A percentile compares a stretch with the other conserved stretches of the same genome.
phyloP scores from a whole-genome alignment of 2,797 vertebrate species.

The Sebastes elongatus region DNA sequence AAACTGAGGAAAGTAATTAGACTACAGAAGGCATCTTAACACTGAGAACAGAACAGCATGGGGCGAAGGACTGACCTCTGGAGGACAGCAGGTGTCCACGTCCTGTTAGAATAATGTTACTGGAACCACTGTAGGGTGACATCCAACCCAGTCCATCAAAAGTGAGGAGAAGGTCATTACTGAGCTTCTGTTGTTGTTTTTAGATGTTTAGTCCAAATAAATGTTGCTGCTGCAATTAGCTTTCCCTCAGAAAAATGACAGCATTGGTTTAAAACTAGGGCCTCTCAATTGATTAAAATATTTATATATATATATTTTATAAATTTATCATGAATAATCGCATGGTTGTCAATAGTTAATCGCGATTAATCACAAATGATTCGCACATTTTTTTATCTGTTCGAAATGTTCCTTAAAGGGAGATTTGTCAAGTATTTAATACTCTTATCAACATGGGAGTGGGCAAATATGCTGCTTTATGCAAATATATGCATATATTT shows the following conservation, averaged over 20 bases:
- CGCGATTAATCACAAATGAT: too few species aligned
- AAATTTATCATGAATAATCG: too few species aligned
- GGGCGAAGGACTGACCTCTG: constrained; percentile 2
- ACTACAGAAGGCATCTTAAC: background rate
- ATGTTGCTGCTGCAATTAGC: background rate
- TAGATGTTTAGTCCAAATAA: background rate
- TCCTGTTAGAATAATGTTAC: background rate
- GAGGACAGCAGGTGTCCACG: constrained; percentile 10
- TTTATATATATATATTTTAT: too few species aligned
- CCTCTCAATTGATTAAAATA: too few species aligned
- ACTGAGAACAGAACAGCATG: background rate
- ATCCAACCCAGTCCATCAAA: background rate
- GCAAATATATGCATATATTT: too few species aligned
- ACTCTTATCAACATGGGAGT: too few species aligned
- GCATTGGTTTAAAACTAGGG: too few species aligned
- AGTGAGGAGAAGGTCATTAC: background rate
- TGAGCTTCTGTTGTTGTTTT: background rate
- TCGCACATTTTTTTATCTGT: too few species aligned
- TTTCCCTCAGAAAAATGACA: background rate
- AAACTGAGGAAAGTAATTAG: background rate
- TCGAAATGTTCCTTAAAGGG: too few species aligned
- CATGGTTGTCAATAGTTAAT: too few species aligned
- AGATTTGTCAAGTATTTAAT: too few species aligned
- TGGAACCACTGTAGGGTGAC: background rate
- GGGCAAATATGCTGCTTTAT: too few species aligned